Evolutionary conservation across 2,113 vertebrate genomes (phyloP).

Genomic region (Alethe diademata): DNA sequence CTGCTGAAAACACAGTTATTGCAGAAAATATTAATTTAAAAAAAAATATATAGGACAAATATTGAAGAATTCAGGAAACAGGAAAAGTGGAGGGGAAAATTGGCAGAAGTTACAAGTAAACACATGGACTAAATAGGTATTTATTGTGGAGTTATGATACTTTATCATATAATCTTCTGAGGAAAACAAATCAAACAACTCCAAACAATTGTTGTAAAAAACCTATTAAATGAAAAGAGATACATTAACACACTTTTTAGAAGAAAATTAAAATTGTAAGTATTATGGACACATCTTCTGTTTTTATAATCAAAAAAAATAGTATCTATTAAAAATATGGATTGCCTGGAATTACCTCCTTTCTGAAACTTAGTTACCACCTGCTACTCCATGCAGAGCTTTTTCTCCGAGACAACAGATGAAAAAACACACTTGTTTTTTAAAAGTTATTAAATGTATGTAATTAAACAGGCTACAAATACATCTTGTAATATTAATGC

Average conservation of each 20-base stretch:
- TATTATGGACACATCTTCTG: not conserved
- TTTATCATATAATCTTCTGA: not conserved
- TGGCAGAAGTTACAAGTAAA: not conserved
- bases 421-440: not conserved
- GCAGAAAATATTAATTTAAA: not conserved
- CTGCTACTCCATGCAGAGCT: not conserved
- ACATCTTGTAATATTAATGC: not conserved
- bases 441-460: not conserved
- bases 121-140: not conserved
- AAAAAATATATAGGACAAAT: not conserved
- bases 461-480: not conserved
- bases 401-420: not conserved
- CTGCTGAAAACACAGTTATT: fast-evolving
- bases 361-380: not conserved
- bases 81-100: not conserved
- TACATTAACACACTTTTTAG: not conserved
- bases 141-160: not conserved
- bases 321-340: not conserved
- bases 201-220: not conserved
- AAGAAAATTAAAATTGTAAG: not conserved
- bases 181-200: not conserved
- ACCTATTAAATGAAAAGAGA: not conserved
- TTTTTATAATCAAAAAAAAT: not conserved
- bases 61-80: not conserved
- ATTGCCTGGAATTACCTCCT: not conserved